A percentile compares a stretch with the other conserved stretches of the same genome.
phyloP scores from a whole-genome alignment of 2,888 invertebrate species.

The Parascotia fuliginaria region DNA sequence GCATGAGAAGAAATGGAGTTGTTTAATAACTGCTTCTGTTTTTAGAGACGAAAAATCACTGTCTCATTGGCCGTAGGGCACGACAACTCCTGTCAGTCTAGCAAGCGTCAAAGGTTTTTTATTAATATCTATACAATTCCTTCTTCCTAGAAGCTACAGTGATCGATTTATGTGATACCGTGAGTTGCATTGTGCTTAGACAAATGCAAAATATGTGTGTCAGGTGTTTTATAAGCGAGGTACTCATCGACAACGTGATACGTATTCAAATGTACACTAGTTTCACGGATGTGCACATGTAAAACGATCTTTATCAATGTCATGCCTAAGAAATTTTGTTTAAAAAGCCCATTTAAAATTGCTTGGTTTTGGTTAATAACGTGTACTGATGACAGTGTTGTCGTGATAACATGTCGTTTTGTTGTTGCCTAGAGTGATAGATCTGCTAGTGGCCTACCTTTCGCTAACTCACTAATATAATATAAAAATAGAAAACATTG shows the following conservation, averaged over 20 bases:
- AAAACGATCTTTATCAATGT: conserved; percentile 75
- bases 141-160: background rate
- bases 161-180: conserved; percentile 11
- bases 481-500: too few species aligned
- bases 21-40: too few species aligned
- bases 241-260: conserved; percentile 35
- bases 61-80: too few species aligned
- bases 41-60: too few species aligned
- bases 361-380: background rate
- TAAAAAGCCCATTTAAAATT: conserved; percentile 49
- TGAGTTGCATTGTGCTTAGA: conserved; percentile 30
- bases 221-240: conserved; percentile 60
- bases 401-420: too few species aligned
- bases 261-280: conserved; percentile 49
- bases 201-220: conserved; percentile 47
- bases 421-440: too few species aligned
- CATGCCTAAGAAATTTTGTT: conserved; percentile 69
- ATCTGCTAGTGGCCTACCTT: too few species aligned
- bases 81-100: too few species aligned
- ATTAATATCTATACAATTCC: background rate
- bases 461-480: too few species aligned
- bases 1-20: too few species aligned
- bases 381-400: background rate
- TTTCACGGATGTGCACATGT: conserved; percentile 74
- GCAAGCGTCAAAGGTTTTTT: too few species aligned